Evolutionary conservation across 2,797 vertebrate species (phyloP), one percentile per base, ranked within the genome.

Genomic region (Oreonectes daqikongensis): DNA sequence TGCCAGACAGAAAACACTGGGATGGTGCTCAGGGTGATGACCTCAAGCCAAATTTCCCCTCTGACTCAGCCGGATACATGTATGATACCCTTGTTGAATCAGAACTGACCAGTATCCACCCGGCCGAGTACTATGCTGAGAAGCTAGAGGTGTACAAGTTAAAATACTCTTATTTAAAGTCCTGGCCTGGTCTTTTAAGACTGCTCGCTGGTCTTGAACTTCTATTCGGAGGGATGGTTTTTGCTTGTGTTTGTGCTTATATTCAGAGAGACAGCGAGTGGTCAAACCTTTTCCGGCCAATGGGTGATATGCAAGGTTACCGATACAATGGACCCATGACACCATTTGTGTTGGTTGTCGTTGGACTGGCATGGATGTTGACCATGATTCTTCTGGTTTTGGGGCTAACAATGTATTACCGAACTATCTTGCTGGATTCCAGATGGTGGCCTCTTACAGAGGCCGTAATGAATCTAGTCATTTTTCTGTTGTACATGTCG

Each of bases 371-470:
- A 12, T 95, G 93, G 92, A 79, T 94, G 5, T 77, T 94, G 18
- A 92, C 93, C 0, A n/a, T 93, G 20, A 61, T 86, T 8, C 84
- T 94, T 7, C 65, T 92, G 65, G 90, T 88, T 30, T 81, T 93
- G 73, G 93, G 94, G 6, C 77, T 94, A 72, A 94, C 94, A 0
- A 90, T 92, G 90, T 93, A 94, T 83, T 94, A 95, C 63, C 88
- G 90, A 65, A 90, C 90, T 42, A 93, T 94, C 78, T 92, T 95
- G 35, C 90, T 95, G 0, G 84, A 92, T 74, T 87, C 94, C 7
- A 69, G 87, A 73, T 95, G 93, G 94, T 95, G 94, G 94, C 94
- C 94, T 0, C 84, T 94, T 64, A 90, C 93, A 0, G 93, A 95
- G 81, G 92, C 90, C 5, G 83, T 87, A 46, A 87, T 93, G 74